A percentile compares a stretch with the other conserved stretches of the same genome.
Evolutionary conservation across 2,888 invertebrate genomes (phyloP).

Genomic region (Xestia ashworthii): DNA sequence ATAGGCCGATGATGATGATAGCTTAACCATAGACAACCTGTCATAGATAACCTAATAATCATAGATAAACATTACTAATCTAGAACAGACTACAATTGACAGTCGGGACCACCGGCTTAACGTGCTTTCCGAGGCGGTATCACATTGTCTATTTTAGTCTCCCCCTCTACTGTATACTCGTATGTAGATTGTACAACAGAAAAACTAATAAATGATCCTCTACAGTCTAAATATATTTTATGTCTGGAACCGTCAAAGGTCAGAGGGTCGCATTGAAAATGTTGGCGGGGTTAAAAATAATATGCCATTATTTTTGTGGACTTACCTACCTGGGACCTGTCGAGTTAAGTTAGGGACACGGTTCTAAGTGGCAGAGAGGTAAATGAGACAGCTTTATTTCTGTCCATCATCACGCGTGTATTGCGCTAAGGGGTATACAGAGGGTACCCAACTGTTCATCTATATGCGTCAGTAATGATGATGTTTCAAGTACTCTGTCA

Average conservation of each 20-base stretch:
- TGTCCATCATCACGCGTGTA: background rate
- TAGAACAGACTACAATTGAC: too few relatives aligned
- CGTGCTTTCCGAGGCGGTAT: background rate
- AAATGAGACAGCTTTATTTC: conserved; percentile 32
- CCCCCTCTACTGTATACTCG: too few relatives aligned
- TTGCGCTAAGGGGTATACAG: background rate
- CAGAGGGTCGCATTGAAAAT: background rate
- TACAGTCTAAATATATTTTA: too few relatives aligned
- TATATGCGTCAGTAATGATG: background rate
- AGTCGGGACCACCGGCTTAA: too few relatives aligned
- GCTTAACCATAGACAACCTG: too few relatives aligned
- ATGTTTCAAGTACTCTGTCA: too few relatives aligned
- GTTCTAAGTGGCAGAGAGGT: conserved; percentile 8
- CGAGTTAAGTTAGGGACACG: conserved; percentile 1
- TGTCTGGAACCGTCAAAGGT: conserved; percentile 4
- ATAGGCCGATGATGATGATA: too few relatives aligned
- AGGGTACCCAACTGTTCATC: background rate
- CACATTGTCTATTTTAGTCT: background rate
- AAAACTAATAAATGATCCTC: background rate
- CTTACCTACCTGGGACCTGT: conserved; percentile 4
- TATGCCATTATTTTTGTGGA: conserved; percentile 21
- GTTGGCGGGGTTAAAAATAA: conserved; percentile 26
- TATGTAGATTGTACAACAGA: background rate
- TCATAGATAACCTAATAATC: too few relatives aligned
- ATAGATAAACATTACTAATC: too few relatives aligned